Conservation (phyloP, 2,113 vertebrate genomes). For the Lepus europaeus region DNA sequence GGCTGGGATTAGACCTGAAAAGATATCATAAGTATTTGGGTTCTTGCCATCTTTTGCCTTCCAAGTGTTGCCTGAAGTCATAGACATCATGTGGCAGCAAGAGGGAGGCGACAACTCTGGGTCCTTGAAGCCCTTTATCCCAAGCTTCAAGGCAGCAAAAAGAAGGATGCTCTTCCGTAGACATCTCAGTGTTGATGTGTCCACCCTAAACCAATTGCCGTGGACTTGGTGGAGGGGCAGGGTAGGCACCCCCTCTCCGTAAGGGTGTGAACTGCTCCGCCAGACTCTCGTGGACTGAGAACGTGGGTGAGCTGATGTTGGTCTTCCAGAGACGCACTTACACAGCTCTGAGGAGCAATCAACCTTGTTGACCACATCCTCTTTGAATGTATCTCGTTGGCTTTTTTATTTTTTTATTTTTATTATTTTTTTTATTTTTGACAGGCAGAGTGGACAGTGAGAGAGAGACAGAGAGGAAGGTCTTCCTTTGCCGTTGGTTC, state of each 20-base stretch:
- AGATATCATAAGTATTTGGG: neutral
- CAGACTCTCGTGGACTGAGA: neutral
- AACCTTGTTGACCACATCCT: neutral
- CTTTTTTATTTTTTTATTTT: neutral
- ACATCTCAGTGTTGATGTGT: neutral
- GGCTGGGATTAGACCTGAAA: neutral
- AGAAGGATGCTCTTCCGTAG: neutral
- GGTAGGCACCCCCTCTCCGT: neutral
- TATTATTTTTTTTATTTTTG: no score
- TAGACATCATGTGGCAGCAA: neutral
- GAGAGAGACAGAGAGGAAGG: no score
- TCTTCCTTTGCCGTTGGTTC: no score
- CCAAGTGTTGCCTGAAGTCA: neutral
- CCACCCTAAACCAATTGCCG: neutral
- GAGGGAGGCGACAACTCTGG: neutral
- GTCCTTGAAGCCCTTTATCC: neutral
- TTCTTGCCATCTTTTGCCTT: constrained; percentile 6
- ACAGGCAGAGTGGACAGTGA: no score
- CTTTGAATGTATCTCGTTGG: neutral
- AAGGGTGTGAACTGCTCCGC: neutral
- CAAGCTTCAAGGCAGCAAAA: neutral
- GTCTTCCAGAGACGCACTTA: neutral
- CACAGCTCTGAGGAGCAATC: neutral
- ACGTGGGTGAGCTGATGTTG: neutral
- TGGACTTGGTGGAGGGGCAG: neutral